These are phyloP conservation scores for Cyphomyrus discorhynchus DNA, from an alignment of 2,113 vertebrate species.

Conservation along the genomic window DNA sequence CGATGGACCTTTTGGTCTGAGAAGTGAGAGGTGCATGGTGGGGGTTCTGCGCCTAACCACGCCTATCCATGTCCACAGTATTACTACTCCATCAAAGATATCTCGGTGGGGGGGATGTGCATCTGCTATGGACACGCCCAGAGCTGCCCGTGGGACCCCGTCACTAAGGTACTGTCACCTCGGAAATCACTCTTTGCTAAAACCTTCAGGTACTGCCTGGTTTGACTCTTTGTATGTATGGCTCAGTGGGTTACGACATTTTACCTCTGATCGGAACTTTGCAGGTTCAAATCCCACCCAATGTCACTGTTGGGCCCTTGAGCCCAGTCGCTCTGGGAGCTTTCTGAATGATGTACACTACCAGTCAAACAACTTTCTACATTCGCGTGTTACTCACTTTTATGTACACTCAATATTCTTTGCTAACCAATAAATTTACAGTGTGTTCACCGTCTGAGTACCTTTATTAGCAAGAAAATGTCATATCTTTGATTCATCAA, in stretches of 20 bases:
- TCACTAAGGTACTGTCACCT: slow-evolving; percentile 61
- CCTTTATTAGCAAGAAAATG: too few species aligned
- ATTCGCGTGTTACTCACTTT: too few species aligned
- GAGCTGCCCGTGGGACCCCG: slow-evolving; percentile 80
- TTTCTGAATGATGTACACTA: neutral
- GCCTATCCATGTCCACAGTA: slow-evolving; percentile 61
- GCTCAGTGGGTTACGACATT: neutral
- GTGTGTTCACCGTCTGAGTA: too few species aligned
- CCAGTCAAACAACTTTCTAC: too few species aligned
- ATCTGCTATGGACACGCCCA: slow-evolving; percentile 90
- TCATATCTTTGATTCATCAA: too few species aligned
- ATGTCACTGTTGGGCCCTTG: neutral
- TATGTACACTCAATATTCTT: too few species aligned
- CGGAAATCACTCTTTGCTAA: neutral
- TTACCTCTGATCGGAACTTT: neutral
- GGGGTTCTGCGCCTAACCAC: neutral
- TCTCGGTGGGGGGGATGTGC: slow-evolving; percentile 93
- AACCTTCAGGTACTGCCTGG: neutral
- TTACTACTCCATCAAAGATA: slow-evolving; percentile 91
- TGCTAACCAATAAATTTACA: too few species aligned
- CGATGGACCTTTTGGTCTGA: neutral
- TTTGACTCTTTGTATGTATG: neutral
- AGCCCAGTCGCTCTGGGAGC: neutral
- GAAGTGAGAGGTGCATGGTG: neutral
- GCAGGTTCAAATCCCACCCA: neutral